phyloP scores from a whole-genome alignment of 2,113 vertebrate genomes.

The Dipodomys merriami region DNA sequence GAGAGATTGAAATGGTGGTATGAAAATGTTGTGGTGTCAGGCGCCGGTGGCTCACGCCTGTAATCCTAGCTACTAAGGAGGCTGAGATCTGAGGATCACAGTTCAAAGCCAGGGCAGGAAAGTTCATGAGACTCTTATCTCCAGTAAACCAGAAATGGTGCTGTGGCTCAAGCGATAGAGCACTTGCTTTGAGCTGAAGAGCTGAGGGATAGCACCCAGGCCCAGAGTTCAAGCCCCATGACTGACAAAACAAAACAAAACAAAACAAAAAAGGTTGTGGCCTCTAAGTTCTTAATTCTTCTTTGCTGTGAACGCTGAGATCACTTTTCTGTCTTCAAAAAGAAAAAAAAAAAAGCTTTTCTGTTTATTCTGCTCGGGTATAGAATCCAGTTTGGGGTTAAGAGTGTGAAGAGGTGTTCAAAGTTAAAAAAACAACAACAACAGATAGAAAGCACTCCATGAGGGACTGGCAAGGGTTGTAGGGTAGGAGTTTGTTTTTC shows the following conservation, averaged over 20 bases:
- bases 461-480: background rate
- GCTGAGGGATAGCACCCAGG: too few species aligned
- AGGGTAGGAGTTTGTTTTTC: background rate
- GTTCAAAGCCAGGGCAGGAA: too few species aligned
- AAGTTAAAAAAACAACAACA: background rate
- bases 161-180: too few species aligned
- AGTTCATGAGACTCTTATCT: too few species aligned
- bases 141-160: too few species aligned
- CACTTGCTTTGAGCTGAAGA: too few species aligned
- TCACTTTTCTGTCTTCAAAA: slow-evolving; percentile 3
- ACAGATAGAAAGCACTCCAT: background rate
- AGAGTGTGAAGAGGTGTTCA: background rate
- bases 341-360: background rate
- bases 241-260: too few species aligned
- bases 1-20: background rate
- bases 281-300: background rate
- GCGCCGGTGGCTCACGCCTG: too few species aligned
- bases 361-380: background rate
- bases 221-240: too few species aligned
- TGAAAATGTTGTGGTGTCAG: too few species aligned
- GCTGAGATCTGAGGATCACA: too few species aligned
- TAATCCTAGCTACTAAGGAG: too few species aligned
- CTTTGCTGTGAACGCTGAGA: background rate
- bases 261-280: background rate
- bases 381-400: background rate